Evolutionary conservation across 2,113 vertebrate genomes (phyloP).

Genomic region (Podiceps cristatus): DNA sequence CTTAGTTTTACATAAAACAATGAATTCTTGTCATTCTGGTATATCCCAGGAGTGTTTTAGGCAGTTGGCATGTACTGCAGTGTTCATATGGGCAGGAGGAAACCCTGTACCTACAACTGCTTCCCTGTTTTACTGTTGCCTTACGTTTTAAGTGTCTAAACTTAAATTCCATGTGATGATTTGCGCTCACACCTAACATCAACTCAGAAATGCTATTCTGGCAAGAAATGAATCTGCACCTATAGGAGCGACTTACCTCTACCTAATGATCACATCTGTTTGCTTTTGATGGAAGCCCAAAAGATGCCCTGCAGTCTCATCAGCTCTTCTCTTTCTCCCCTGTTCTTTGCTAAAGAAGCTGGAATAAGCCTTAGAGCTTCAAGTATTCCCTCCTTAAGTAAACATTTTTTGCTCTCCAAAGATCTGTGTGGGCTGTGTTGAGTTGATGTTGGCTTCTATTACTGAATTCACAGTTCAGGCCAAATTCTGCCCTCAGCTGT

Average conservation of each 20-base stretch:
- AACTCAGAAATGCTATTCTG: not conserved
- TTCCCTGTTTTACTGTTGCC: not conserved
- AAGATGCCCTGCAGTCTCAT: not conserved
- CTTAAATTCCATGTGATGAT: not conserved
- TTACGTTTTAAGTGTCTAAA: not conserved
- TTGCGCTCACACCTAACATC: not conserved
- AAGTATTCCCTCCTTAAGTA: not conserved
- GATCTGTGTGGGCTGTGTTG: conserved; percentile 28
- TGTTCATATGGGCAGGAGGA: not conserved
- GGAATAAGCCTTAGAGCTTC: not conserved
- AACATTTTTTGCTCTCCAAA: not conserved
- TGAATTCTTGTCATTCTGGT: not conserved
- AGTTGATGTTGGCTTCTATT: conserved; percentile 42
- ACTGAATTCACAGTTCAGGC: not conserved
- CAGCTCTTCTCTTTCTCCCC: not conserved
- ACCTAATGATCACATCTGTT: not conserved
- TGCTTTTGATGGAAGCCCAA: not conserved
- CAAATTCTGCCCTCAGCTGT: conserved; percentile 5
- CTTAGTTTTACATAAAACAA: not conserved
- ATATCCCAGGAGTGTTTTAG: not conserved
- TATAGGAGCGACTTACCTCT: not conserved
- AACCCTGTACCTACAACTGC: not conserved
- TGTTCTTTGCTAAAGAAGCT: conserved; percentile 8
- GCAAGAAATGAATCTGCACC: not conserved
- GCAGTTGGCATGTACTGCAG: not conserved